phyloP scores from a whole-genome alignment of 2,797 vertebrate species.

The Aselliscus stoliczkanus region DNA sequence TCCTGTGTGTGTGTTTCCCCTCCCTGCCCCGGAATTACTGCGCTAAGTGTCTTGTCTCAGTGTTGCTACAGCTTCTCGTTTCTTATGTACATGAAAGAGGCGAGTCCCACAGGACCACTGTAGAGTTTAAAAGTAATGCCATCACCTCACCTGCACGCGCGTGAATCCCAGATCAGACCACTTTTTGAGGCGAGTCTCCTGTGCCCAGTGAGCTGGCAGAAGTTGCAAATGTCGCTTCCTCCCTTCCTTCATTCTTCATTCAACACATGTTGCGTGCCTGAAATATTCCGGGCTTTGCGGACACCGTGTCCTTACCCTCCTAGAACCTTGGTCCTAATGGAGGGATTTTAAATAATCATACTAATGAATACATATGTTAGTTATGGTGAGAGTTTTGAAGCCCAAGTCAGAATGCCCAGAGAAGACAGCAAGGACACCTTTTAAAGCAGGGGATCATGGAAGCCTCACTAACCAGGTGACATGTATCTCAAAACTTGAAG shows the following conservation, averaged over 20 bases:
- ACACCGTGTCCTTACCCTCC: background rate
- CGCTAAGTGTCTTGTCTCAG: accelerated
- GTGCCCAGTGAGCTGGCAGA: background rate
- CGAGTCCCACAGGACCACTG: background rate
- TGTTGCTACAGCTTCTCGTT: background rate
- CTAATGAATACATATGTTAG: too few species aligned
- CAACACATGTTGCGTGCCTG: background rate
- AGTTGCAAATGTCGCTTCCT: too few species aligned
- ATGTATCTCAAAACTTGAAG: background rate
- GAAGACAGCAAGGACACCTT: background rate
- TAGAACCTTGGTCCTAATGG: background rate
- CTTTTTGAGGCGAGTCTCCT: background rate
- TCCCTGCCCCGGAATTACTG: background rate
- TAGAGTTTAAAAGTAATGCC: background rate
- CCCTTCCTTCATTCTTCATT: background rate
- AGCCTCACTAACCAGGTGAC: background rate
- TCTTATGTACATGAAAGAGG: background rate
- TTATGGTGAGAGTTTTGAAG: background rate
- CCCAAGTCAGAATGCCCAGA: background rate
- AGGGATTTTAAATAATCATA: background rate
- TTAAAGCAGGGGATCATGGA: background rate
- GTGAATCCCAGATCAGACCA: background rate
- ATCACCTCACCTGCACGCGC: too few species aligned
- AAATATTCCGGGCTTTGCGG: background rate
- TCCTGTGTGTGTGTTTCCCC: background rate